These are phyloP conservation scores for Nomada goodeniana DNA, from an alignment of 2,888 invertebrate genomes.

Conservation along the genomic window DNA sequence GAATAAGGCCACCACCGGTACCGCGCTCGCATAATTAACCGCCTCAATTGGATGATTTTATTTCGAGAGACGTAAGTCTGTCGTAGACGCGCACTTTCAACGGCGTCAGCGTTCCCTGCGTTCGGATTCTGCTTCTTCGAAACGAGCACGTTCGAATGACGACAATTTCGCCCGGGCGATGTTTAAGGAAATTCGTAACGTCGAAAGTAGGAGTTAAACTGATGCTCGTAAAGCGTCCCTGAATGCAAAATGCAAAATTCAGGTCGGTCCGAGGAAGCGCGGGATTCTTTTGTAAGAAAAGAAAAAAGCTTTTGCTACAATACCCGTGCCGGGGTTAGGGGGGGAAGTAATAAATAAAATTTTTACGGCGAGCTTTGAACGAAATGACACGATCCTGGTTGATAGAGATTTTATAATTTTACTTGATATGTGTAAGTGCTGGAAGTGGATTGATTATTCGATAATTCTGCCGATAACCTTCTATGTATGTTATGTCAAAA, in stretches of 20 bases:
- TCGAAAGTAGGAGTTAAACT: background rate
- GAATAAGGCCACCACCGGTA: background rate
- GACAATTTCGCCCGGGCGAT: conserved; percentile 10
- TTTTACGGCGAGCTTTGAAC: too few relatives aligned
- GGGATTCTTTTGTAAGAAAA: background rate
- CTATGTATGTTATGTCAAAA: too few relatives aligned
- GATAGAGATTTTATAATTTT: too few relatives aligned
- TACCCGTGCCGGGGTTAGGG: too few relatives aligned
- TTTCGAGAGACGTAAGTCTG: conserved; percentile 6
- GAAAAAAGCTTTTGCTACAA: too few relatives aligned
- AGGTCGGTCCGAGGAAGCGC: background rate
- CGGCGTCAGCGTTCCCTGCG: background rate
- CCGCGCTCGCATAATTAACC: conserved; percentile 44
- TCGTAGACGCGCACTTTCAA: background rate
- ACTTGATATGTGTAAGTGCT: too few relatives aligned
- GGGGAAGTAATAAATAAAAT: too few relatives aligned
- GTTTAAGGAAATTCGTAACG: conserved; percentile 13
- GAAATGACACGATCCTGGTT: too few relatives aligned
- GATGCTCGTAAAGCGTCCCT: conserved; percentile 5
- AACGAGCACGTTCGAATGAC: conserved; percentile 24
- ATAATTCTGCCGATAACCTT: too few relatives aligned
- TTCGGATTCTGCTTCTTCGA: background rate
- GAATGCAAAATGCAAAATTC: conserved; percentile 12
- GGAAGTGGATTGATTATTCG: too few relatives aligned
- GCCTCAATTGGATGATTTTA: conserved; percentile 42